Evolutionary conservation across 1,140 invertebrate species (phyloP), one percentile per base, ranked within the genome.

Genomic region (Vanessa tameamea): DNA sequence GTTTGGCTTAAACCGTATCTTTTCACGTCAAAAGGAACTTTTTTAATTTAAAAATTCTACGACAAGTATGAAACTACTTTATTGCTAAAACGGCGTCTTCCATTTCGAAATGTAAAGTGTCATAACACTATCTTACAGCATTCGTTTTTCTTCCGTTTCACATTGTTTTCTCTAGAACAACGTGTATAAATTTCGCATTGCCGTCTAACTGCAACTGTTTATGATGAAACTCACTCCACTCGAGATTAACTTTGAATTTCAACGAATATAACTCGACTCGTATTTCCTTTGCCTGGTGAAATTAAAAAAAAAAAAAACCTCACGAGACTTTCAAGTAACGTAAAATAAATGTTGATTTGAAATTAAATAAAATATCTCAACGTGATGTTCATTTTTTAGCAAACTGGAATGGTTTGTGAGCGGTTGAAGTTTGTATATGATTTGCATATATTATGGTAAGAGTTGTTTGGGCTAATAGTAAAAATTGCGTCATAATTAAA

Each of bases 241-340:
- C 65, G 37, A 64, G 61, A 74, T 74, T 74, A 74, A 74, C 72
- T 74, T 74, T 74, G 72, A 69, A 74, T 74, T 74, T 74, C 67
- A 64, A 73, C 71, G 71, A 73, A 61, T 72, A 47, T 50, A 69
- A 69, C 47, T 47, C 55, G 51, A 61, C 20, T 59, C 23, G 13
- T 31, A n/a, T 26, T 59, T 59, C 5, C 15, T n/a, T n/a, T 53
- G 15, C n/a, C 15, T 3, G 4, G n/a, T 53, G 51, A 16, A 53
- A 53, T 43, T 43, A 43, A 43, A 43, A 43, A 11, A 11, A 7
- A 37, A 37, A 43, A 43, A 43, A 43, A 8, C 3, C 9, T 43
- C 8, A 9, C 37, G 3, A 9, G 8, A 9, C 8, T 43, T 43
- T 43, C 37, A 43, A 43, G 37, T 43, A 43, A 43, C 37, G 37